Evolutionary conservation across 2,888 invertebrate species (phyloP).

Genomic region (Dinocampus coccinellae): DNA sequence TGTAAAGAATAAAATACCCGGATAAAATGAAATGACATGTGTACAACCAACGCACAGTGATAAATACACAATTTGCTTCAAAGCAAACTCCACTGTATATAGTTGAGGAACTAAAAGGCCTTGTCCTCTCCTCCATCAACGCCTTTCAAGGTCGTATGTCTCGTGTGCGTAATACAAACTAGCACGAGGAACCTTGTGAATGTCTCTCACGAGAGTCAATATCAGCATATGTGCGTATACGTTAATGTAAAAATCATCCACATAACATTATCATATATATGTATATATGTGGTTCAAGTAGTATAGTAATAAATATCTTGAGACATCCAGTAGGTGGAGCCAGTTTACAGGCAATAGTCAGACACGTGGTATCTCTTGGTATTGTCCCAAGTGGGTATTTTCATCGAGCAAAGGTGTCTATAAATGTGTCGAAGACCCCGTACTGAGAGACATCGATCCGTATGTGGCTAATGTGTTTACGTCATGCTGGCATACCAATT

Average conservation of each 20-base stretch:
- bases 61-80: not conserved
- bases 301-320: not conserved
- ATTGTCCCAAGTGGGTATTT: not conserved
- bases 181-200: conserved; percentile 6
- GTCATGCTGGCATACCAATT: not conserved
- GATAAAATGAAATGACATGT: not conserved
- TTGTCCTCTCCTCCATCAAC: conserved; percentile 54
- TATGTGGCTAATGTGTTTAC: not conserved
- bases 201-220: not conserved
- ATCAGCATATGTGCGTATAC: not conserved
- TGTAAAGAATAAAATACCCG: not conserved
- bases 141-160: conserved; percentile 63
- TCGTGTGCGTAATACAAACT: conserved; percentile 16
- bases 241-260: conserved; percentile 5
- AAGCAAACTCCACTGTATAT: not conserved
- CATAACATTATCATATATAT: not conserved
- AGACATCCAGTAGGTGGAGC: conserved; percentile 31
- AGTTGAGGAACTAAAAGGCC: conserved; percentile 45
- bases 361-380: not conserved
- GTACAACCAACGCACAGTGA: not conserved
- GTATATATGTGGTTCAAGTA: not conserved
- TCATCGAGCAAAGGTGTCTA: not conserved
- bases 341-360: conserved; percentile 11
- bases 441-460: conserved; percentile 9
- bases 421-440: not conserved